Evolutionary conservation across 2,113 vertebrate species (phyloP).

Genomic region (Vulpes vulpes): DNA sequence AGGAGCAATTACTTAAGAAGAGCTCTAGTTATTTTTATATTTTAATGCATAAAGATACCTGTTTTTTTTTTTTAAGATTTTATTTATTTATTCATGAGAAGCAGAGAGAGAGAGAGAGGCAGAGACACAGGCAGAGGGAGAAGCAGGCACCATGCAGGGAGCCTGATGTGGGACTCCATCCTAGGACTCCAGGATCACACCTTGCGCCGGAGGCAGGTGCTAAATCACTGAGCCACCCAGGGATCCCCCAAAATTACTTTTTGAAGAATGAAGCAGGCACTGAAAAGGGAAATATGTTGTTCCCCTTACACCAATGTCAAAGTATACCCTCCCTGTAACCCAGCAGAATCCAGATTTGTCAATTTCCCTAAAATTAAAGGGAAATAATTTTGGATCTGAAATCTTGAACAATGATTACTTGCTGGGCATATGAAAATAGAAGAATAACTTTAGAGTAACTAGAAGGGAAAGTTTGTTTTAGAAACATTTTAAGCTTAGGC

Average conservation of each 20-base stretch:
- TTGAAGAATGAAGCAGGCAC: background rate
- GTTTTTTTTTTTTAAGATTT: background rate
- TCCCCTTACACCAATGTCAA: background rate
- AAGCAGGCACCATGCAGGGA: too few relatives aligned
- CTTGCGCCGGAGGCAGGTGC: too few relatives aligned
- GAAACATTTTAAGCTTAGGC: slow-evolving; percentile 15
- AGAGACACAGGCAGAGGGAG: too few relatives aligned
- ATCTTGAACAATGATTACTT: slow-evolving; percentile 43
- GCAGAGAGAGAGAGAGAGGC: too few relatives aligned
- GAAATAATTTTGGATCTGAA: slow-evolving; percentile 33
- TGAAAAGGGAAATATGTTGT: background rate
- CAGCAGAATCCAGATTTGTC: slow-evolving; percentile 17
- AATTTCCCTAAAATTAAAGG: slow-evolving; percentile 14
- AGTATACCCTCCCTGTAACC: background rate
- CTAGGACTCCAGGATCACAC: too few relatives aligned
- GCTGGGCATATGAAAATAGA: background rate
- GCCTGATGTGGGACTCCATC: too few relatives aligned
- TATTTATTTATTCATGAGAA: too few relatives aligned
- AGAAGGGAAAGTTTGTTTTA: slow-evolving; percentile 43
- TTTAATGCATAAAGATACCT: background rate
- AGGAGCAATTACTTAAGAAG: background rate
- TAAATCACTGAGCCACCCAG: too few relatives aligned
- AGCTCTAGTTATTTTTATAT: background rate
- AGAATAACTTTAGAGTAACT: background rate
- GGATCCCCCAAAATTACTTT: background rate